Conservation (phyloP, 2,113 vertebrate species). For the Dinomys branickii region DNA sequence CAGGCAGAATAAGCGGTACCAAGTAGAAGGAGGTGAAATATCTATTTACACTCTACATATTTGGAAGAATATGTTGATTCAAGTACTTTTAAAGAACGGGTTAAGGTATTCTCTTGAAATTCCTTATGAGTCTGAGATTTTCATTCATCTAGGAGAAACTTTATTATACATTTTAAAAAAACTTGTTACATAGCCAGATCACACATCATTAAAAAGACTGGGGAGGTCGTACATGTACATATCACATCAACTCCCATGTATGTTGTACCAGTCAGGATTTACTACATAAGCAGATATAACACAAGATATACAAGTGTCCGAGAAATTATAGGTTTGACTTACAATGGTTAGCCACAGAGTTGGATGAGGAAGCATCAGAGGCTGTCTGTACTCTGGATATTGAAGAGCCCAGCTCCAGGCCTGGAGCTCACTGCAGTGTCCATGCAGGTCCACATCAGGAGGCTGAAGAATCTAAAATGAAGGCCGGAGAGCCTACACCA, state of each 20-base stretch:
- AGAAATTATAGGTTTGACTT: too few relatives aligned
- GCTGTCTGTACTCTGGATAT: too few relatives aligned
- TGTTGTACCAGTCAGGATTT: too few relatives aligned
- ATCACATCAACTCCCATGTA: not conserved
- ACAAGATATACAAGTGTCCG: too few relatives aligned
- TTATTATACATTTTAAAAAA: not conserved
- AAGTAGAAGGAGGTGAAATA: not conserved
- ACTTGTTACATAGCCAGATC: not conserved
- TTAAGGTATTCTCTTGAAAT: constrained; percentile 29
- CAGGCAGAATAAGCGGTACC: not conserved
- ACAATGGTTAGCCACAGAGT: too few relatives aligned
- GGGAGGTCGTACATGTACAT: not conserved
- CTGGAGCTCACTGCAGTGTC: too few relatives aligned
- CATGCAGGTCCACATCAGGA: too few relatives aligned
- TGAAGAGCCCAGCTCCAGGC: too few relatives aligned
- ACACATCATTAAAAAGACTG: not conserved
- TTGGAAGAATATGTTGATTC: not conserved
- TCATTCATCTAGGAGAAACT: not conserved
- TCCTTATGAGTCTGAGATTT: constrained; percentile 33
- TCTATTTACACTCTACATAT: not conserved
- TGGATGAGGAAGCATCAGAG: too few relatives aligned
- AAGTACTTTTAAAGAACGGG: not conserved
- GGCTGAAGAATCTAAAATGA: too few relatives aligned
- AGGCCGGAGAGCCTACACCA: too few relatives aligned
- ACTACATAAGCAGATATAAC: too few relatives aligned